These are phyloP conservation scores for Dolichopus griseipennis DNA, from an alignment of 2,888 invertebrate species.

Conservation along the genomic window DNA sequence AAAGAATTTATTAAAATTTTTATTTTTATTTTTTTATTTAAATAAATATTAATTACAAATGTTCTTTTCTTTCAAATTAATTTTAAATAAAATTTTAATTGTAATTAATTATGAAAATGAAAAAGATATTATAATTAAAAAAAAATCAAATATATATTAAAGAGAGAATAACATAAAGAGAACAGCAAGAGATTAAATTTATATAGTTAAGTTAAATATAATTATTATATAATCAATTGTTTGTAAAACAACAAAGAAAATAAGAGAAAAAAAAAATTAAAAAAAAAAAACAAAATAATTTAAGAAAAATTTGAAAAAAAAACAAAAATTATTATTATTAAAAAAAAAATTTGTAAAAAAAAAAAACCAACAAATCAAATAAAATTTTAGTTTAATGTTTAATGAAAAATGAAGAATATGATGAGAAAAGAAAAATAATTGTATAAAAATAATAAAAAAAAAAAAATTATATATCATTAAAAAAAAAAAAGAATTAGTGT, in stretches of 20 bases:
- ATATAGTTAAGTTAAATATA: conserved; percentile 3
- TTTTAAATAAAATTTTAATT: too few species aligned
- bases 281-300: background rate
- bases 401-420: background rate
- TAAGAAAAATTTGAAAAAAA: too few species aligned
- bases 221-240: conserved; percentile 1
- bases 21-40: too few species aligned
- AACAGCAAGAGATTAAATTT: background rate
- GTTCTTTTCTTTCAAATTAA: too few species aligned
- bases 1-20: too few species aligned
- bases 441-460: conserved; percentile 1
- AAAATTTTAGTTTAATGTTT: conserved; percentile 6
- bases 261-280: background rate
- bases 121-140: too few species aligned
- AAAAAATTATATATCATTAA: conserved; percentile 3
- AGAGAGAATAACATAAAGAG: too few species aligned
- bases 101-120: too few species aligned
- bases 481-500: background rate
- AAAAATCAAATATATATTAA: too few species aligned
- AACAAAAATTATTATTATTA: background rate
- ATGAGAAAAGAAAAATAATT: background rate
- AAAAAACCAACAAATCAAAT: background rate
- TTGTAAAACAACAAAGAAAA: background rate
- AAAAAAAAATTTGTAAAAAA: background rate
- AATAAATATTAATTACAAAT: too few species aligned